Evolutionary conservation across 2,113 vertebrate species (phyloP).

Genomic region (Mastomys natalensis): DNA sequence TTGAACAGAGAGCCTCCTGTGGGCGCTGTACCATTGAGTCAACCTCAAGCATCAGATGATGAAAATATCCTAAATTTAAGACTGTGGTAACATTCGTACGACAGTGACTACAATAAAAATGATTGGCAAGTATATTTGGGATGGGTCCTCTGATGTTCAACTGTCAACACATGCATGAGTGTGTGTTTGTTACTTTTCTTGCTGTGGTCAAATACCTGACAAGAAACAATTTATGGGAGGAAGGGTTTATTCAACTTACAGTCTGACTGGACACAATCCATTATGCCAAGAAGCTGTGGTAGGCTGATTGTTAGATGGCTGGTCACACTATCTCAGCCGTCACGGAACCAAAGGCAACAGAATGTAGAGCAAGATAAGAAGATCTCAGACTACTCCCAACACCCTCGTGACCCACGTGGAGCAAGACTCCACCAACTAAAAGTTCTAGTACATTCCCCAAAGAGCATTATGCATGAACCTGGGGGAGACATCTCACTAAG

Average conservation of each 20-base stretch:
- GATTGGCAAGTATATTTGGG: neutral
- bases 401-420: no score
- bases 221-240: neutral
- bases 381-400: no score
- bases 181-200: neutral
- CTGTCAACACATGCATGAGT: neutral
- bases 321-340: neutral
- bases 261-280: neutral
- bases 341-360: neutral
- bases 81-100: neutral
- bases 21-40: no score
- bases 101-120: neutral
- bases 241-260: neutral
- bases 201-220: neutral
- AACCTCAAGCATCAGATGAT: neutral
- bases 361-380: neutral
- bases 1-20: neutral
- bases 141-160: neutral
- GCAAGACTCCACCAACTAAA: no score
- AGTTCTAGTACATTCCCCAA: neutral
- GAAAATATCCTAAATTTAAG: slow-evolving; percentile 17
- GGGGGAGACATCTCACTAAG: no score
- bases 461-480: neutral
- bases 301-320: no score
- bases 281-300: neutral